Base-by-base conservation (phyloP, 1,140 invertebrate genomes). In the Dufourea novaeangliae region DNA sequence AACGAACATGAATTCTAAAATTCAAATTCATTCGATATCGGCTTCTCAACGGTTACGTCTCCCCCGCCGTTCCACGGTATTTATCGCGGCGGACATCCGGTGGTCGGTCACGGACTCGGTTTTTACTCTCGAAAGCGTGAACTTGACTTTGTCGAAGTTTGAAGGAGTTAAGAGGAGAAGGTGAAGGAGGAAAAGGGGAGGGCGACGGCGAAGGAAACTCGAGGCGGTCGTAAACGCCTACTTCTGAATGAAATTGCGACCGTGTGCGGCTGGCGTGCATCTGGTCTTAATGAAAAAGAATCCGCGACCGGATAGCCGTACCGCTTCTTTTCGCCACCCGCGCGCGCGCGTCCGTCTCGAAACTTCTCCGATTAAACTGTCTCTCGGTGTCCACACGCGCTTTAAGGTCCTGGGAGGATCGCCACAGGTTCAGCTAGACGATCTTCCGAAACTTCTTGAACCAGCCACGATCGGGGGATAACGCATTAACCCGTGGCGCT, bases 111-210 rank as follows among this genome's bases (percentile, higher is more conserved):
- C 12, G 52, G 10, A 1, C 22, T 20, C 32, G 34, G 71, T 73
- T 75, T 75, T 75, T 59, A 37, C 39, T 44, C 11, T 17, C n/a
- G 37, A 22, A 59, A 59, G 39, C 73, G 64, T 69, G 73, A 75
- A 75, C 73, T 75, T 75, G 73, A 75, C 73, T 75, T 75, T 68
- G 64, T 57, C 73, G 62, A 75, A 75, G 73, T 75, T 75, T 44
- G 64, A 6, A 54, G 46, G 37, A 54, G 54, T 22, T 34, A 22
- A 52, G 20, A 8, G 8, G 52, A 5, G 4, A 12, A 1, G 39
- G 8, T 1, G 39, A 12, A 12, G 32, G 63, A 46, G 32, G 59
- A 6, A n/a, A 52, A 29, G 20, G 27, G 7, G 11, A n/a, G 4
- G 29, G n/a, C 5, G 1, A 2, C 12, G 0, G 27, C 6, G 17